Evolutionary conservation across 1,140 invertebrate genomes (phyloP).

Genomic region (Trigoniulus corallinus): DNA sequence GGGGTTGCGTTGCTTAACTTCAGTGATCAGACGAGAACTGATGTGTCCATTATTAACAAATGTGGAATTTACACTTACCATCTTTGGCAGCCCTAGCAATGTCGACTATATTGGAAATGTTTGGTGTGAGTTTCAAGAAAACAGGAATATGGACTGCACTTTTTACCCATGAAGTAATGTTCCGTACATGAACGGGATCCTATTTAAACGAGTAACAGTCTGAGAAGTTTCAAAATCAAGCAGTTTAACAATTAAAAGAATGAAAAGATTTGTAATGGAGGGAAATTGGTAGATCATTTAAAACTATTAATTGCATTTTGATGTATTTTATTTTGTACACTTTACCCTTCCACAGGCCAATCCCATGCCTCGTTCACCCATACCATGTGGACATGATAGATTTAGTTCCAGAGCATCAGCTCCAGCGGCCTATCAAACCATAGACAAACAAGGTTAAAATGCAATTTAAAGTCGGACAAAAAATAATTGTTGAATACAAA

Average conservation of each 20-base stretch:
- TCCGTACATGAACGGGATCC: slow-evolving; percentile 66
- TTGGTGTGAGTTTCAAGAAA: slow-evolving; percentile 94
- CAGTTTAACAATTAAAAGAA: too few species aligned
- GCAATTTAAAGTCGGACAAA: neutral
- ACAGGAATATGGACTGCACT: slow-evolving; percentile 80
- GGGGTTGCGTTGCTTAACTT: too few species aligned
- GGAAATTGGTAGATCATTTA: too few species aligned
- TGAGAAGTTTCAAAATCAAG: too few species aligned
- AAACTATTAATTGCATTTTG: neutral
- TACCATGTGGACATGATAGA: slow-evolving; percentile 94
- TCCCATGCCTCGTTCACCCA: slow-evolving; percentile 96
- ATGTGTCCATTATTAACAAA: neutral
- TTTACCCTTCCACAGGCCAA: slow-evolving; percentile 85
- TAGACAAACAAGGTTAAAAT: neutral
- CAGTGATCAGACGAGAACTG: too few species aligned
- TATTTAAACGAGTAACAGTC: slow-evolving; percentile 21
- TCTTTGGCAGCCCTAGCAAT: slow-evolving; percentile 82
- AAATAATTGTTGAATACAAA: neutral
- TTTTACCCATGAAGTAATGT: slow-evolving; percentile 82
- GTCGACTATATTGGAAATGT: slow-evolving; percentile 79
- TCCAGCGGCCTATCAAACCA: slow-evolving; percentile 39
- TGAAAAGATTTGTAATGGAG: too few species aligned
- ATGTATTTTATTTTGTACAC: neutral
- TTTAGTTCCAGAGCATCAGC: slow-evolving; percentile 92
- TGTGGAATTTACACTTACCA: slow-evolving; percentile 46